Base-by-base conservation (phyloP, 2,888 invertebrate species). In the Myopa testacea region DNA sequence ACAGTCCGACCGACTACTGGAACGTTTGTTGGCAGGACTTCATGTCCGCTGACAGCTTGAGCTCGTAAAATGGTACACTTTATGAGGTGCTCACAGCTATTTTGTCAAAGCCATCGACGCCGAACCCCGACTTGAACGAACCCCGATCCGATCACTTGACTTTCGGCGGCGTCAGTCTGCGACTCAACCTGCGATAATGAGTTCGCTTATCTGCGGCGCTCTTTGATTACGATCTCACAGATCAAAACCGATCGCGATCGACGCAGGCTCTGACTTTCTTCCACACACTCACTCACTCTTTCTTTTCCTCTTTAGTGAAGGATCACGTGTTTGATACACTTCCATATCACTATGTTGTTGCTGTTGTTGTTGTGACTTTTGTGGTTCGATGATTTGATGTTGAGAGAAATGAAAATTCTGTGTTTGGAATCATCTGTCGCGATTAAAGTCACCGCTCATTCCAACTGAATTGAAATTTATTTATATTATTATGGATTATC, bases 1-100 rank as follows among this genome's bases (percentile, higher is more conserved):
- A n/a, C n/a, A n/a, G n/a, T n/a, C n/a, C n/a, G n/a, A n/a, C n/a
- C 14, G 16, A 55, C 16, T 55, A 55, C 55, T n/a, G 55, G 4
- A 16, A n/a, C 55, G 55, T n/a, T 55, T 55, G 55, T 5, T 55
- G 55, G 14, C 55, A 62, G 63, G 40, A 34, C 55, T 45, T 38
- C 5, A 62, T 7, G 60, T 69, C 80, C 80, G 82, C 81, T 87
- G 87, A 86, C 87, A 85, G 80, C 73, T 58, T 74, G 75, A 72
- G 58, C 79, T 82, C 85, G 86, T 87, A 86, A 87, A 86, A 80
- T 85, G 79, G 80, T 65, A 79, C 83, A 85, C 77, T 87, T 87
- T 87, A 87, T 86, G 82, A 82, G 60, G 75, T 71, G 78, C 81
- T 82, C 80, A 82, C 82, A 82, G 81, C 81, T 81, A 80, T 82